Evolutionary conservation across 2,113 vertebrate genomes (phyloP), one percentile per base, ranked within the genome.

Genomic region (Crotalus viridis): DNA sequence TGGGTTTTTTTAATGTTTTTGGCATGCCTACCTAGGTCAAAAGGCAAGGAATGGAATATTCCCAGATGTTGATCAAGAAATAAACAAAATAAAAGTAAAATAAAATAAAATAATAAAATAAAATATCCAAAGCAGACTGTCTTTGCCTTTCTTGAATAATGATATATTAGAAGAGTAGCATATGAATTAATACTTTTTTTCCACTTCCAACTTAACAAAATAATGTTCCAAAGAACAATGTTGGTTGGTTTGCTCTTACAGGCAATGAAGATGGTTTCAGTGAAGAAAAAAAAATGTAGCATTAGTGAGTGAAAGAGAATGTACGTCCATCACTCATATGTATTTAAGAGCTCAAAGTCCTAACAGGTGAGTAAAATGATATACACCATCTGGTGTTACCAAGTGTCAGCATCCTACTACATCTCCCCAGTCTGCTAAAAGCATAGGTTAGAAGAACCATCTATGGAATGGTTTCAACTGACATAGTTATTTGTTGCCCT

Each of bases 341-440:
- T 43, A 81, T 81, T 43, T 81, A 81, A 81, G 33, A 52, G 33
- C 64, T 39, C 19, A 90, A 81, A 54, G 74, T 93, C 48, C 74
- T 61, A 91, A 85, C 88, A 51, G 89, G 13, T 91, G 87, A 19
- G 85, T 94, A 39, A 94, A 93, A 89, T 93, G 21, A 95, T 64
- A 86, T 51, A 89, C 86, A 90, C 24, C 26, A 89, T 8, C n/a
- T 13, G 26, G 26, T 19, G 24, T 26, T 52, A 87, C 24, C 61
- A 89, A 59, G 5, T 64, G 4, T 52, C 93, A 91, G 52, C 88
- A 90, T 91, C 6, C 85, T 89, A 93, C 87, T 91, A 88, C 6
- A 95, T 94, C 92, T 17, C 89, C 8, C 56, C 39, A 46, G 26
- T 93, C 55, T 88, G 51, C 28, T 89, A 24, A 92, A 81, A 93